Percentiles rank a stretch among this genome's conserved stretches.
Conservation (phyloP, 2,113 vertebrate genomes). For the Columbina picui region DNA sequence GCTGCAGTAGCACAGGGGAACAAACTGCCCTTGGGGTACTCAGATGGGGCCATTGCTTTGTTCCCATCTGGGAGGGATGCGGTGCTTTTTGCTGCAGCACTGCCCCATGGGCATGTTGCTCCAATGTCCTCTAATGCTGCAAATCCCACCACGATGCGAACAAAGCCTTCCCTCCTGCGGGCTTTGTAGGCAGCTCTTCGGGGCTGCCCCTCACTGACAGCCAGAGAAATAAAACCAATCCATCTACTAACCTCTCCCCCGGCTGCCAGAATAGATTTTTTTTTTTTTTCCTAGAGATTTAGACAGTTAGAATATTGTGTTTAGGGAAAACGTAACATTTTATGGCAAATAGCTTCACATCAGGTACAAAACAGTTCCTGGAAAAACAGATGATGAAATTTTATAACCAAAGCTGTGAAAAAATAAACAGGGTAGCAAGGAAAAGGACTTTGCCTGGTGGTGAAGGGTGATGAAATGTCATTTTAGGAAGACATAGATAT, state of each 20-base stretch:
- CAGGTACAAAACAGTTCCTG: background rate
- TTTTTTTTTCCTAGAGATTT: background rate
- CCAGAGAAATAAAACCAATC: background rate
- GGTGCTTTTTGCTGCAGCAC: accelerated
- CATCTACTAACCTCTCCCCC: background rate
- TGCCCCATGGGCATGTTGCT: accelerated
- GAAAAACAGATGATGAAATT: conserved; percentile 28
- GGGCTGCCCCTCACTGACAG: background rate
- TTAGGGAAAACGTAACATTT: background rate
- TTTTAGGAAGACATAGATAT: background rate
- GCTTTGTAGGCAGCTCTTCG: background rate
- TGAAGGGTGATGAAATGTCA: background rate
- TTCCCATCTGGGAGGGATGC: background rate
- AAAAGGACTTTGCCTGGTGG: background rate
- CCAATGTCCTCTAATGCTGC: accelerated
- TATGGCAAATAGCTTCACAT: background rate
- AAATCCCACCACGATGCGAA: accelerated
- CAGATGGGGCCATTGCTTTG: accelerated
- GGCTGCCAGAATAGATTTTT: background rate
- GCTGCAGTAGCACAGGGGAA: accelerated
- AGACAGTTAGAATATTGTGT: background rate
- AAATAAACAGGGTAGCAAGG: background rate
- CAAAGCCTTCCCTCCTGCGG: accelerated
- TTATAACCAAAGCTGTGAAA: conserved; percentile 16
- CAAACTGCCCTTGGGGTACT: background rate